Evolutionary conservation across 2,888 invertebrate species (phyloP).

Genomic region (Acleris literana): DNA sequence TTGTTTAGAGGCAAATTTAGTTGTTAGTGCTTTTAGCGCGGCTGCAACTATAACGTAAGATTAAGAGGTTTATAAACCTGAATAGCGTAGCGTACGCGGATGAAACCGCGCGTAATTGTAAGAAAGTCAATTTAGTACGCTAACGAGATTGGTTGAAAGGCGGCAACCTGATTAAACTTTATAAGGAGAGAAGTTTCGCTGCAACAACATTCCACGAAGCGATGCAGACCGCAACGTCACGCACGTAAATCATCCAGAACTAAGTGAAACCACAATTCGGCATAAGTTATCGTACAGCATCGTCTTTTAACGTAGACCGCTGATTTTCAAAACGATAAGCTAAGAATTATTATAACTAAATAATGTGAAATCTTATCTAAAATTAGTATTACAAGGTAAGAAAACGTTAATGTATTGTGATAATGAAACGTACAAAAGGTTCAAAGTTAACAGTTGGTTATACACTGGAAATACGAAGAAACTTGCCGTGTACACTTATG

Average conservation of each 20-base stretch:
- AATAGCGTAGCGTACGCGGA: conserved; percentile 54
- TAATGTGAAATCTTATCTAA: too few species aligned
- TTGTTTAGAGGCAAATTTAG: conserved; percentile 69
- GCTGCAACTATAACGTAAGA: conserved; percentile 58
- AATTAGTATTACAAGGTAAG: too few species aligned
- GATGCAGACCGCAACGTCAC: conserved; percentile 57
- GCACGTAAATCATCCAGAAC: conserved; percentile 46
- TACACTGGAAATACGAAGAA: too few species aligned
- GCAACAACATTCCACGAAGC: conserved; percentile 64
- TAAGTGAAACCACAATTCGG: conserved; percentile 29
- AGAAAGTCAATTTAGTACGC: conserved; percentile 72
- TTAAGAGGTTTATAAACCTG: conserved; percentile 67
- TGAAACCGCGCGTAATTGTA: conserved; percentile 60
- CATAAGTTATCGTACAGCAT: neutral
- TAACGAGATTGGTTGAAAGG: conserved; percentile 74
- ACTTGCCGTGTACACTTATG: too few species aligned
- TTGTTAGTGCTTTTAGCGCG: conserved; percentile 65
- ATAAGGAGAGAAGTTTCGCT: conserved; percentile 55
- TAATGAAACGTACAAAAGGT: too few species aligned
- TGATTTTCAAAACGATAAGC: too few species aligned
- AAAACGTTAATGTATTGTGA: too few species aligned
- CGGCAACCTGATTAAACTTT: conserved; percentile 71
- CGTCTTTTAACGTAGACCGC: neutral
- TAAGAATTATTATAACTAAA: too few species aligned
- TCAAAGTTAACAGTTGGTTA: too few species aligned